Evolutionary conservation across 23 tunicate species (phyloP), one percentile per base, ranked within the genome.

Genomic region (Oikopleura albicans): DNA sequence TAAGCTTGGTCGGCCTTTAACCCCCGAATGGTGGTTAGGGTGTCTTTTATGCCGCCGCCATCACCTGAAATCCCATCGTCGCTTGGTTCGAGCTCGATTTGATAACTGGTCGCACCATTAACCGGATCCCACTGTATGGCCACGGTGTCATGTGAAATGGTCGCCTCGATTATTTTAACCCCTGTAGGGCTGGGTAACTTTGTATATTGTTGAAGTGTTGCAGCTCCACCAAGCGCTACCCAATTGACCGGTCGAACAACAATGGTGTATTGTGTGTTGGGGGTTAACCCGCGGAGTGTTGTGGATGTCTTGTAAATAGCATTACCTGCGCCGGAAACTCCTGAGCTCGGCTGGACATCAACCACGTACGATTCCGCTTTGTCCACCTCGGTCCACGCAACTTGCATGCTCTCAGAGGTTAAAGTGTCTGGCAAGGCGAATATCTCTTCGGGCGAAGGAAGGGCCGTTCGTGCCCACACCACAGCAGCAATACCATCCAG

Each of bases 41-140:
- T 88, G 40, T 91, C 97, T 0, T 83, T 86, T 12, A 86, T 79
- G 41, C 87, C 87, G 40, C 83, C 85, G 39, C 89, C 84, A 76
- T 40, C 86, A 38, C 89, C 83, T 56, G 84, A 56, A 0, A 57
- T 84, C 39, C 76, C 87, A n/a, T 83, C 38, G 59, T 8, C 59
- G 8, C 22, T 22, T 0, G 91, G 97, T 0, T 86, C 49, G 31
- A 89, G 63, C 40, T 79, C 40, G 8, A 91, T 83, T 28, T 57
- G 39, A 59, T 91, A 91, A 28, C 76, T 86, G 39, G 83, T 38
- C 0, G 97, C 89, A 22, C 97, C 97, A 16, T 49, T 86, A 40
- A 91, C 97, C 71, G 92, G 87, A 63, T 87, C 86, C 97, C 97
- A 91, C 27, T 91, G 90, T 4, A 91, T 87, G 56, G 89, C 88